A percentile compares a stretch with the other conserved stretches of the same genome.
Conservation (phyloP, 2,113 vertebrate species). For the Lamprologus lemairii region DNA sequence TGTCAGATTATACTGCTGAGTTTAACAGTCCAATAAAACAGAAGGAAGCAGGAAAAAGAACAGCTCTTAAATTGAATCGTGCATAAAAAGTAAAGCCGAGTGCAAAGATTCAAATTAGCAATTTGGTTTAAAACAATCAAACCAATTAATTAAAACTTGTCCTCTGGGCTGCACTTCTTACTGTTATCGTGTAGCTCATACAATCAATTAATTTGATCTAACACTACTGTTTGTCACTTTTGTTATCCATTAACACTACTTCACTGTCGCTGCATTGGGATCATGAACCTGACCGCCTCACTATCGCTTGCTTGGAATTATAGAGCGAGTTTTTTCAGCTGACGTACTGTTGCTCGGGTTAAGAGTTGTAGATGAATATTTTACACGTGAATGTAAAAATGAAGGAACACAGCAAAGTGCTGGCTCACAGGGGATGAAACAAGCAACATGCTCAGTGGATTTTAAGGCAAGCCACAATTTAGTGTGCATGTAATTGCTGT, state of each 20-base stretch:
- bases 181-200: background rate
- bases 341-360: background rate
- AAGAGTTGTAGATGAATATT: background rate
- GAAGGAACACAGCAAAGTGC: background rate
- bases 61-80: background rate
- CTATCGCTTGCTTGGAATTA: background rate
- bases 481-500: constrained; percentile 45
- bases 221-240: constrained; percentile 28
- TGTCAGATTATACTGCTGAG: background rate
- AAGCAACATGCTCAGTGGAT: background rate
- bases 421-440: background rate
- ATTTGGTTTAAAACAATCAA: constrained; percentile 7
- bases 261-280: background rate
- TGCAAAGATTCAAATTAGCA: background rate
- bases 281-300: background rate
- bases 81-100: background rate
- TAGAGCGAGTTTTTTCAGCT: background rate
- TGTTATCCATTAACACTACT: background rate
- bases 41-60: background rate
- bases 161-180: background rate
- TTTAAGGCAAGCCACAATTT: constrained; percentile 27
- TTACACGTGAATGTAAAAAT: background rate
- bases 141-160: constrained; percentile 20
- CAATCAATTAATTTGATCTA: constrained; percentile 35
- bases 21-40: background rate